These are phyloP conservation scores for Solenopsis fugax DNA, from an alignment of 1,140 invertebrate genomes.

Conservation along the genomic window DNA sequence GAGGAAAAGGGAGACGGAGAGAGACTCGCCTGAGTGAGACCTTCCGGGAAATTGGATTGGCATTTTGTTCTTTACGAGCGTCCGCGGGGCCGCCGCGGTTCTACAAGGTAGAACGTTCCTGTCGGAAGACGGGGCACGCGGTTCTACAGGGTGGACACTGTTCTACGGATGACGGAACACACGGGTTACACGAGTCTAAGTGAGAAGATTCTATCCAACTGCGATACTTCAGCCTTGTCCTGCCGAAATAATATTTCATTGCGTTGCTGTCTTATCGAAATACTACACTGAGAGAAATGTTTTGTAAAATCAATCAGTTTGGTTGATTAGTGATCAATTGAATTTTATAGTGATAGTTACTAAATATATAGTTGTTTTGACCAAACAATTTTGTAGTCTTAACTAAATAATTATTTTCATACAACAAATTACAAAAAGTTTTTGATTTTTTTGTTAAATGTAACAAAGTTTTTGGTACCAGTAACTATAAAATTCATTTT, in stretches of 20 bases:
- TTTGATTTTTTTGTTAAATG: too few relatives aligned
- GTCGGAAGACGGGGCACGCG: conserved; percentile 49
- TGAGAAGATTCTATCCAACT: neutral
- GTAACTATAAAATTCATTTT: too few relatives aligned
- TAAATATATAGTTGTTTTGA: neutral
- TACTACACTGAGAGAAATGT: too few relatives aligned
- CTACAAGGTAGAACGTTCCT: conserved; percentile 53
- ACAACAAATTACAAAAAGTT: too few relatives aligned
- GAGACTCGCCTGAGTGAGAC: conserved; percentile 52
- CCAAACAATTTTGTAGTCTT: too few relatives aligned
- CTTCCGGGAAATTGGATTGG: conserved; percentile 67
- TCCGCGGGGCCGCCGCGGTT: conserved; percentile 31
- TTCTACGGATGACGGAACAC: conserved; percentile 29
- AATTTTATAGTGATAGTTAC: too few relatives aligned
- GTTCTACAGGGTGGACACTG: conserved; percentile 51
- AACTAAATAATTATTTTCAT: too few relatives aligned
- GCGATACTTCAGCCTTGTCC: neutral
- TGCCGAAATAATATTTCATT: neutral
- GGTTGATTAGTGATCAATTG: too few relatives aligned
- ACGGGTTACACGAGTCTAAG: neutral
- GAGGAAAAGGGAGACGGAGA: neutral
- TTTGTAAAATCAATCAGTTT: too few relatives aligned
- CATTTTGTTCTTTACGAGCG: conserved; percentile 65
- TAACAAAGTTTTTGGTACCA: too few relatives aligned
- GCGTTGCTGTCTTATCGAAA: neutral